These are phyloP conservation scores for Rutpela maculata DNA, from an alignment of 2,888 invertebrate species.

Conservation along the genomic window DNA sequence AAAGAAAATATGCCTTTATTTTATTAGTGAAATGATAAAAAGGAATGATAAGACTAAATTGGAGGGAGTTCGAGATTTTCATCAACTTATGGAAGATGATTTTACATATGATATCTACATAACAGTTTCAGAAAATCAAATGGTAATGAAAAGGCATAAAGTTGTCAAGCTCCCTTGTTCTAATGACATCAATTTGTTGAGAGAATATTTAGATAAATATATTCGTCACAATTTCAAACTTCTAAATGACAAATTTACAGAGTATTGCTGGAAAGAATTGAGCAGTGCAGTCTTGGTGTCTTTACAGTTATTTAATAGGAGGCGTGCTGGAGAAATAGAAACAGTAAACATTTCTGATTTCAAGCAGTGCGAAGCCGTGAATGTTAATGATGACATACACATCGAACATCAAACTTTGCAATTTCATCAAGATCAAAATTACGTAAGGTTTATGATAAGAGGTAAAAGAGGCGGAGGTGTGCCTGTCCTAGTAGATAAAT, in stretches of 20 bases:
- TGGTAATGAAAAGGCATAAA: conserved; percentile 37
- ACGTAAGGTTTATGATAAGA: conserved; percentile 40
- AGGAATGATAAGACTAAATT: conserved; percentile 26
- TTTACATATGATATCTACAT: conserved; percentile 40
- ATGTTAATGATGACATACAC: conserved; percentile 25
- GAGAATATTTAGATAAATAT: conserved; percentile 36
- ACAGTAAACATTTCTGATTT: conserved; percentile 43
- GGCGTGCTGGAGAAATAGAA: conserved; percentile 51
- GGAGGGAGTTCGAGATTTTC: conserved; percentile 34
- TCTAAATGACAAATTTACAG: conserved; percentile 29
- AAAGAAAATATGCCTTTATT: conserved; percentile 32
- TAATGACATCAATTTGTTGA: conserved; percentile 38
- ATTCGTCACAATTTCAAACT: conserved; percentile 19
- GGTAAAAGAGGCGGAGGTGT: conserved; percentile 42
- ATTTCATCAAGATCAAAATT: conserved; percentile 3
- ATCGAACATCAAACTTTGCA: conserved; percentile 1
- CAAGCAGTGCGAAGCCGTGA: conserved; percentile 26
- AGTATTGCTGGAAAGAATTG: conserved; percentile 34
- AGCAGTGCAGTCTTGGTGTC: conserved; percentile 38
- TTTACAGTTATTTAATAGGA: conserved; percentile 52
- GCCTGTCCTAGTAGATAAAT: conserved; percentile 38
- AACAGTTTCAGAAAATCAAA: conserved; percentile 40
- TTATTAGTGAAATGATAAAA: conserved; percentile 37
- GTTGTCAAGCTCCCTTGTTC: conserved; percentile 27
- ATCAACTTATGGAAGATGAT: conserved; percentile 35